Evolutionary conservation across 2,888 invertebrate genomes (phyloP), one percentile per base, ranked within the genome.

Genomic region (Macrophya annulata): DNA sequence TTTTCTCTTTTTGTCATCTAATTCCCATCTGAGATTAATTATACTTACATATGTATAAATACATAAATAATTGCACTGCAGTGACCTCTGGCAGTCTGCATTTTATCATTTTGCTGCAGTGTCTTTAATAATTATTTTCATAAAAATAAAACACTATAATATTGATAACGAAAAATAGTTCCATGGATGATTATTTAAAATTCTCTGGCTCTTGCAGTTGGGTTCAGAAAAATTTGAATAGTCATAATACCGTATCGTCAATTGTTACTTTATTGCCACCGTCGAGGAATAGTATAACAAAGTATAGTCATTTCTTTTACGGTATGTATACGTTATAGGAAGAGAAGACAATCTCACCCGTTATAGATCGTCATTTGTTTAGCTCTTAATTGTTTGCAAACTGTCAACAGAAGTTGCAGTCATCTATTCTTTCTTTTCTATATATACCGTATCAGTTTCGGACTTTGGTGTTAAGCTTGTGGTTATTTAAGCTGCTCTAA

Each of bases 401-500:
- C 77, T 55, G 77, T 77, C 51, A 55, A 55, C 51, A 40, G 10
- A 77, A 31, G 77, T 76, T 55, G 55, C 76, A 77, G 77, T 77
- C 77, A 77, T 77, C 77, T 77, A 51, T 77, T 77, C 77, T 77
- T 31, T 77, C 55, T 77, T 77, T 77, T 55, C 12, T 55, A 74
- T 15, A 77, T 55, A 74, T 15, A 77, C 31, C 55, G 77, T 37
- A 37, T 77, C 37, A 45, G 45, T 43, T 72, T 45, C 45, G 45
- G n/a, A n/a, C n/a, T n/a, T n/a, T n/a, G n/a, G 45, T 74, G 51
- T 37, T 77, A 77, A 55, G 9, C 31, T 43, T 31, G 17, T 17
- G 6, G 55, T 6, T n/a, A 55, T 55, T 55, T 55, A 17, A 77
- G 77, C 76, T 77, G 3, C 55, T 77, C 77, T 55, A 31, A 76